Base-by-base conservation (phyloP, 1,140 invertebrate genomes). In the Drosophila takahashii region DNA sequence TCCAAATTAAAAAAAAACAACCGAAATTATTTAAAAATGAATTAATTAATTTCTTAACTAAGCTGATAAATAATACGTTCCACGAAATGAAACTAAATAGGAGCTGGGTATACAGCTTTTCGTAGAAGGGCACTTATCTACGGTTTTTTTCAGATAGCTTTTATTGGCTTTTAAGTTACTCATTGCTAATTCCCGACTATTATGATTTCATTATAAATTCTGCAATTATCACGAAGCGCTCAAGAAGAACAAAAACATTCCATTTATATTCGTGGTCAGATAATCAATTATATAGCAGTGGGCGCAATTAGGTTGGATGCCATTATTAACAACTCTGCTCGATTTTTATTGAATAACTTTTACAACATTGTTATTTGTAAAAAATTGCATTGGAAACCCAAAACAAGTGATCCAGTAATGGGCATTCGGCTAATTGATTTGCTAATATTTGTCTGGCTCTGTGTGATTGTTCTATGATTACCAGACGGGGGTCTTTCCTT, bases 321-420 rank as follows among this genome's bases (percentile, higher is more conserved):
- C 26, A 15, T 3, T 29, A 15, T 29, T 16, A 52, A 48, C 42
- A 32, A 27, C 9, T 67, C 45, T 41, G 27, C 13, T 32, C 41
- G 34, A 4, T 27, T 27, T 48, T 50, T 50, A 69, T 69, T 75
- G 64, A 9, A 27, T 29, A n/a, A 32, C 6, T 59, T 79, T 76
- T 76, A 80, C 50, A 74, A 67, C 56, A 45, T 45, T 67, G 54
- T 78, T 79, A 18, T 41, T 39, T 39, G 48, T 34, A 32, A 32
- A 29, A 36, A 39, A 53, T 69, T 54, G 44, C 58, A 36, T 78
- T 56, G 61, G 48, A 39, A 32, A 45, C 39, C 48, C 50, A 45
- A 71, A 75, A 84, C 79, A 79, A 76, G 57, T 39, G 26, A 16
- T 9, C 76, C 37, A 74, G 58, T 84, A 75, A 83, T 84, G 56